phyloP scores from a whole-genome alignment of 2,797 vertebrate species.

The Enteromius radiatus region DNA sequence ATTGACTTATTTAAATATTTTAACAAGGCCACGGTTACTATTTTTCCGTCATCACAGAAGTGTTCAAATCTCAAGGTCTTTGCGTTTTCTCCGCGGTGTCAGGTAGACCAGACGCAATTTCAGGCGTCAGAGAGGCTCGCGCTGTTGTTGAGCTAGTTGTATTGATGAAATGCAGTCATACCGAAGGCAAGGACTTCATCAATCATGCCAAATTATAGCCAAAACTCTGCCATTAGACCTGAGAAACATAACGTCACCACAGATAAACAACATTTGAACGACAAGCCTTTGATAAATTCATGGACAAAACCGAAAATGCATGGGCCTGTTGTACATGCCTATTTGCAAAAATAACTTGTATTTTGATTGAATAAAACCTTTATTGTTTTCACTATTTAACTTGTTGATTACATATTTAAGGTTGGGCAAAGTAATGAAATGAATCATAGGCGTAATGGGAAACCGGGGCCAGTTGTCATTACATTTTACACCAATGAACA shows the following conservation, averaged over 20 bases:
- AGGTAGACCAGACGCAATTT: slow-evolving; percentile 43
- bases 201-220: slow-evolving; percentile 95
- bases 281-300: slow-evolving; percentile 51
- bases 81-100: slow-evolving; percentile 21
- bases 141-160: slow-evolving; percentile 78
- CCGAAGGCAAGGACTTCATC: slow-evolving; percentile 88
- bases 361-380: slow-evolving; percentile 12
- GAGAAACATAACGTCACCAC: slow-evolving; percentile 75
- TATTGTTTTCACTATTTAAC: not conserved
- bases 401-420: slow-evolving; percentile 11
- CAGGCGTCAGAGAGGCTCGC: slow-evolving; percentile 62
- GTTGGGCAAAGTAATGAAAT: slow-evolving; percentile 6
- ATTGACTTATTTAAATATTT: not conserved
- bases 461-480: not conserved
- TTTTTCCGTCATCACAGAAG: not conserved
- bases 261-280: slow-evolving; percentile 78
- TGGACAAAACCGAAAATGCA: slow-evolving; percentile 11
- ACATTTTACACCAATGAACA: slow-evolving; percentile 1
- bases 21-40: not conserved
- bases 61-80: slow-evolving; percentile 26
- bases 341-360: not conserved
- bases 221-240: slow-evolving; percentile 75
- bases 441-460: not conserved
- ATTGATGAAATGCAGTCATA: slow-evolving; percentile 93
- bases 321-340: not conserved